A percentile compares a stretch with the other conserved stretches of the same genome.
phyloP scores from a whole-genome alignment of 2,888 invertebrate genomes.

The Oscheius onirici region DNA sequence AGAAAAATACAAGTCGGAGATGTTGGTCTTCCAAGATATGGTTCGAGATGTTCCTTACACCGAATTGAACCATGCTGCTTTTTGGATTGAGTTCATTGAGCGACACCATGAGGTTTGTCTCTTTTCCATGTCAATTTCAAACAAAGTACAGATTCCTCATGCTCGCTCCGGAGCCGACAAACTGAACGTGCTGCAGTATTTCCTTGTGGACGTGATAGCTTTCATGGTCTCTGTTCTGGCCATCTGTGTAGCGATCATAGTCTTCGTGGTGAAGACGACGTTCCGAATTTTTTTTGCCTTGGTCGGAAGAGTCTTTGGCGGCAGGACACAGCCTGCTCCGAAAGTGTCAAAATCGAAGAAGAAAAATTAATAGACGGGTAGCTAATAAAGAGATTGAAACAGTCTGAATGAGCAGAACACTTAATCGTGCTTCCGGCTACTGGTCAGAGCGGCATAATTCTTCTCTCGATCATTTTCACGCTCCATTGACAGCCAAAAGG shows the following conservation, averaged over 20 bases:
- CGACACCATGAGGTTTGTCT: conserved; percentile 68
- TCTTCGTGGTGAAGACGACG: conserved; percentile 16
- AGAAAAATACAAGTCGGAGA: conserved; percentile 64
- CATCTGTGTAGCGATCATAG: conserved; percentile 13
- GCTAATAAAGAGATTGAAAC: no score
- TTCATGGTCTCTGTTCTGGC: conserved; percentile 58
- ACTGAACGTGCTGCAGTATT: conserved; percentile 71
- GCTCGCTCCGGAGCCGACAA: conserved; percentile 71
- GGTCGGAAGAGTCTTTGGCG: neutral
- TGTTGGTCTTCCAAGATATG: conserved; percentile 70
- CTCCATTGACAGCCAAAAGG: conserved; percentile 12
- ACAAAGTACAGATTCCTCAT: conserved; percentile 69
- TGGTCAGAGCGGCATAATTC: no score
- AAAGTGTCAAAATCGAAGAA: conserved; percentile 26
- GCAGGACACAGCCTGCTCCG: neutral
- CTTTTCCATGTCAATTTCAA: no score
- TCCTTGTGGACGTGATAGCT: conserved; percentile 70
- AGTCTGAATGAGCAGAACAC: no score
- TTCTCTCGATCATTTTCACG: conserved; percentile 19
- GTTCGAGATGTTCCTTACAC: conserved; percentile 71
- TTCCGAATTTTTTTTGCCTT: neutral
- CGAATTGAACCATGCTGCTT: conserved; percentile 70
- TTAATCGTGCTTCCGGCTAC: no score
- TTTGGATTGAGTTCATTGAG: conserved; percentile 72
- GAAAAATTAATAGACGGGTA: conserved; percentile 23